Conservation (phyloP, 2,888 invertebrate species). For the Eremobia ochroleuca region DNA sequence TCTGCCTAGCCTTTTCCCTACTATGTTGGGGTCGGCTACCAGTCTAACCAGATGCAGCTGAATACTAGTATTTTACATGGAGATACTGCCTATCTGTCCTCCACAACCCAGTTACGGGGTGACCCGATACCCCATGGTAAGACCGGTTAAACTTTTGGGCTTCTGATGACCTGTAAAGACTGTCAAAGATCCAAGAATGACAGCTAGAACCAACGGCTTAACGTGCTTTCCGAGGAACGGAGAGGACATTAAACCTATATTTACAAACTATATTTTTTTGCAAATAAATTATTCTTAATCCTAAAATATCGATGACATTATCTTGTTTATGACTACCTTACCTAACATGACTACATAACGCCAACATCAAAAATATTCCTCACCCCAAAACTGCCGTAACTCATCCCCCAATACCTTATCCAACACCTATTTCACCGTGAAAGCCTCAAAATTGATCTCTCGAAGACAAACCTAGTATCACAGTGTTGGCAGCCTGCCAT, state of each 20-base stretch:
- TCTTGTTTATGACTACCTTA: neutral
- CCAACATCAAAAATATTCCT: slow-evolving; percentile 4
- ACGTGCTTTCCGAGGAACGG: neutral
- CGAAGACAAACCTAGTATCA: slow-evolving; percentile 58
- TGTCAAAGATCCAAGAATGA: no score
- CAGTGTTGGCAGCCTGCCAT: slow-evolving; percentile 63
- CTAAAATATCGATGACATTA: neutral
- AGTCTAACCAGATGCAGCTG: neutral
- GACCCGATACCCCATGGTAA: neutral
- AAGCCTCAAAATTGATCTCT: slow-evolving; percentile 58
- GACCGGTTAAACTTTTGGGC: neutral
- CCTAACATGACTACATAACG: neutral
- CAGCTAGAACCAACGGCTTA: no score
- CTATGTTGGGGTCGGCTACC: no score
- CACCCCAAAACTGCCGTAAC: slow-evolving; percentile 10
- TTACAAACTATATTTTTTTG: neutral
- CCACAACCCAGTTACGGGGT: neutral
- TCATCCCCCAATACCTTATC: slow-evolving; percentile 28
- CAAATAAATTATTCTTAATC: neutral
- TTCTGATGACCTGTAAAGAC: neutral
- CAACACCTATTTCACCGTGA: slow-evolving; percentile 53
- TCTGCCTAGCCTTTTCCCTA: no score
- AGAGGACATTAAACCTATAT: no score
- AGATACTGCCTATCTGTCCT: no score
- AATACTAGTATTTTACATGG: no score